Conservation (phyloP, 2,113 vertebrate genomes). For the Trogon melanurus region DNA sequence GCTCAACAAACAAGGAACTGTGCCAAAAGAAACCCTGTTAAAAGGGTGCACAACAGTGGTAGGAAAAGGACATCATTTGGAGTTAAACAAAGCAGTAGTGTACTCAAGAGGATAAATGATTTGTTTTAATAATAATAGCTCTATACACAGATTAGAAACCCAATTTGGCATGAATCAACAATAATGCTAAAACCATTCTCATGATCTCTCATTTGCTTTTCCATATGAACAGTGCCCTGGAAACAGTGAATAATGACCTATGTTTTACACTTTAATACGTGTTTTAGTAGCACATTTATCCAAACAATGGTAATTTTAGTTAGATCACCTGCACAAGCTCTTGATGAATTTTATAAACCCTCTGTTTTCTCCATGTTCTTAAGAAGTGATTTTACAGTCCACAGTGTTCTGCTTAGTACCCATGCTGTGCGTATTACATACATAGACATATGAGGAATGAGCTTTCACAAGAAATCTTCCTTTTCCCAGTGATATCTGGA, state of each 20-base stretch:
- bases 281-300: neutral
- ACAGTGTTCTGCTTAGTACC: neutral
- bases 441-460: neutral
- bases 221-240: neutral
- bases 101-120: neutral
- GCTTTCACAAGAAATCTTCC: neutral
- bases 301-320: neutral
- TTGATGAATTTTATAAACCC: neutral
- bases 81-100: conserved; percentile 1
- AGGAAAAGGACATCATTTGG: neutral
- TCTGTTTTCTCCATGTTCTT: neutral
- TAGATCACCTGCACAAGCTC: neutral
- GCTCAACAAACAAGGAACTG: neutral
- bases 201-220: conserved; percentile 34
- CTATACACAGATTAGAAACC: conserved; percentile 26
- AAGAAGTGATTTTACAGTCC: neutral
- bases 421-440: neutral
- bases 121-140: conserved; percentile 50
- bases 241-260: neutral
- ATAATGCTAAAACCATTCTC: conserved; percentile 8
- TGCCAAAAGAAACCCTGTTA: neutral
- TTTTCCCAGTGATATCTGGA: neutral
- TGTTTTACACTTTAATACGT: neutral
- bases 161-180: conserved; percentile 40
- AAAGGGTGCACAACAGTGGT: neutral